Base-by-base conservation (phyloP, 35 echinoderm and acorn worm genomes). In the Stichopus chloronotus region DNA sequence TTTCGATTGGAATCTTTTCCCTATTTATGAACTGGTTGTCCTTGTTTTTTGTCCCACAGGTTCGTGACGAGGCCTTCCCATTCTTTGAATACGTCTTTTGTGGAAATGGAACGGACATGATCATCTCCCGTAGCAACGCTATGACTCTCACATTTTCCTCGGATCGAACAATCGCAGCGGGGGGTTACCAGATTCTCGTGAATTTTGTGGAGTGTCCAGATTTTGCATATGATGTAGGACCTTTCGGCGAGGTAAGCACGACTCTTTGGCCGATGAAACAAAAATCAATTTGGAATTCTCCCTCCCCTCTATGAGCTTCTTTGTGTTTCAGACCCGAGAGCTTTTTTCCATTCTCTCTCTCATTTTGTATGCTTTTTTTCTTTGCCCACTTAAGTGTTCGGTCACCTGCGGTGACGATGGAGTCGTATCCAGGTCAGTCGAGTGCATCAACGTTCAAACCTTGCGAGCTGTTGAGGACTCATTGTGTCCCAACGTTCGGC, bases 151-250 rank as follows among this genome's bases (percentile, higher is more conserved):
- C 16, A 5, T 89, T 89, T 52, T 19, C 52, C 14, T 89, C 87
- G 1, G 60, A 89, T 72, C 59, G 71, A 6, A 10, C 7, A 52
- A 61, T 17, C 16, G 21, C 60, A 21, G 60, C 55, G 5, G 7
- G n/a, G 1, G 87, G 87, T 8, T 89, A 43, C 71, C 52, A 65
- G 16, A 54, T 89, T 61, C 52, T 89, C n/a, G 87, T 74, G 16
- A 54, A 6, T 55, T 25, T 22, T 43, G 43, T 89, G n/a, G 87
- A 89, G 12, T 89, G 87, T 17, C 60, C 87, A 43, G 60, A 21
- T 53, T 89, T 89, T 89, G 59, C 87, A 20, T 89, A 89, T 71
- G 65, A 74, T 16, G 87, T 65, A 17, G 65, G 87, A 52, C 19
- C 20, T 20, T 89, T 89, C 52, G 21, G 59, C 25, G 23, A 65